Conservation (phyloP, 2,113 vertebrate genomes). For the Gobio gobio region DNA sequence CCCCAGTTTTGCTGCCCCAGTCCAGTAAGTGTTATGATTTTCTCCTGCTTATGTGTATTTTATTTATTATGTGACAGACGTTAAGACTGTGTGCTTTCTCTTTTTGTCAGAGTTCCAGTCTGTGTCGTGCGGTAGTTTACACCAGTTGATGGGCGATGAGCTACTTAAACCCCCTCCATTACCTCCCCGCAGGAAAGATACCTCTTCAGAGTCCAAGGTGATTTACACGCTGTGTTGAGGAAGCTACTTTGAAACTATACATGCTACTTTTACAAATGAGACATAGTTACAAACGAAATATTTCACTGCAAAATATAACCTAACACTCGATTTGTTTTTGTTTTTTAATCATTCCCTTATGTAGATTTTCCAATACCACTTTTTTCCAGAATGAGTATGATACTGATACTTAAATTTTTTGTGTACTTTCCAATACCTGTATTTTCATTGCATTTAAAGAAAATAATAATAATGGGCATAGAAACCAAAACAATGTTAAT, state of each 20-base stretch:
- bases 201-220: slow-evolving; percentile 83
- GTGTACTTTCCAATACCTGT: background rate
- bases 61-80: background rate
- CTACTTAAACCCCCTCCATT: slow-evolving; percentile 89
- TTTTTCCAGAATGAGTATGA: background rate
- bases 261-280: background rate
- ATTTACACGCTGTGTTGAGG: slow-evolving; percentile 28
- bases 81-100: background rate
- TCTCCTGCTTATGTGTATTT: background rate
- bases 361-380: background rate
- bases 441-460: background rate
- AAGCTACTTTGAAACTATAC: background rate
- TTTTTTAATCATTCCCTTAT: background rate
- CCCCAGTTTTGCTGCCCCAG: slow-evolving; percentile 81
- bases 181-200: slow-evolving; percentile 91
- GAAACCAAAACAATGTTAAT: background rate
- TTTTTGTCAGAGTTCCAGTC: slow-evolving; percentile 84
- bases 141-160: slow-evolving; percentile 85
- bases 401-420: background rate
- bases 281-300: background rate
- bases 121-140: slow-evolving; percentile 89
- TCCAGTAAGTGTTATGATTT: slow-evolving; percentile 83
- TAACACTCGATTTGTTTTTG: no score
- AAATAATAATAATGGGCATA: background rate
- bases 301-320: background rate